Conservation (phyloP, 1,140 invertebrate species). For the Drosophila simulans region DNA sequence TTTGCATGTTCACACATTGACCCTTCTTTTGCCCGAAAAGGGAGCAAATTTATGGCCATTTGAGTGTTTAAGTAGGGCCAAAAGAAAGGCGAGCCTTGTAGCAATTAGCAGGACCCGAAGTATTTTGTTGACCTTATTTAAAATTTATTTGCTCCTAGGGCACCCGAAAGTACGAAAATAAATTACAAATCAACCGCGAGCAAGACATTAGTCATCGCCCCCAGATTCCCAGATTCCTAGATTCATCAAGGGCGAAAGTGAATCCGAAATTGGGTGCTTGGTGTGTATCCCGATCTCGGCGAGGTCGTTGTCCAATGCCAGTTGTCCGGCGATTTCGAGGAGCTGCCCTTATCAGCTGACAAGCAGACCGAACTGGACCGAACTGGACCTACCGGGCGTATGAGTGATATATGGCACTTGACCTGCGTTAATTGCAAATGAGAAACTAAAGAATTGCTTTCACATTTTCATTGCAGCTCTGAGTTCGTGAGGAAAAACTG, state of each 20-base stretch:
- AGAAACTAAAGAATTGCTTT: conserved; percentile 1
- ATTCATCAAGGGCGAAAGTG: conserved; percentile 25
- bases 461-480: conserved; percentile 14
- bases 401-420: conserved; percentile 33
- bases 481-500: neutral
- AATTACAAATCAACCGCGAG: conserved; percentile 53
- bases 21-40: conserved; percentile 47
- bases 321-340: neutral
- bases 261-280: conserved; percentile 31
- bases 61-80: conserved; percentile 28
- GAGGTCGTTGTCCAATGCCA: conserved; percentile 1
- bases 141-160: conserved; percentile 61
- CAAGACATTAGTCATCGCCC: conserved; percentile 61
- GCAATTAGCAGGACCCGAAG: conserved; percentile 64
- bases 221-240: neutral
- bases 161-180: conserved; percentile 46
- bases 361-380: conserved; percentile 8
- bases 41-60: conserved; percentile 56
- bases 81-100: conserved; percentile 37
- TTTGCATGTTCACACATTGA: conserved; percentile 70
- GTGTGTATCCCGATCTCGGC: neutral
- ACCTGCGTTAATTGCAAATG: conserved; percentile 9
- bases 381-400: conserved; percentile 18
- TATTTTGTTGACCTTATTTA: conserved; percentile 62
- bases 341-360: conserved; percentile 35